Evolutionary conservation across 1,140 invertebrate genomes (phyloP), one percentile per base, ranked within the genome.

Genomic region (Zaprionus inermis): DNA sequence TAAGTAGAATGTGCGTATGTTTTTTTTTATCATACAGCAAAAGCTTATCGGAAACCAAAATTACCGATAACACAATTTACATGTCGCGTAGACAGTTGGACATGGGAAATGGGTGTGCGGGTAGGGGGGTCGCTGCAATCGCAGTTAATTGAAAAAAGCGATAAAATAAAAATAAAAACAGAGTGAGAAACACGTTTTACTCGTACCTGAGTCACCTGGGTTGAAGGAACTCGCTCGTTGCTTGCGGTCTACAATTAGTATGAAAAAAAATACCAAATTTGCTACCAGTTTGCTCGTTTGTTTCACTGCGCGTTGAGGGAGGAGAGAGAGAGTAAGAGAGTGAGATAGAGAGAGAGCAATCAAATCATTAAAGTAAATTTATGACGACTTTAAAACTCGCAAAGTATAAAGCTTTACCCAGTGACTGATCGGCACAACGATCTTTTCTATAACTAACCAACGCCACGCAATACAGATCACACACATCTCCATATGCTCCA

Each of bases 21-120:
- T 20, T 58, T 52, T 69, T 36, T 58, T 52, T 69, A 73, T 54
- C 63, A 72, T 54, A 41, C 6, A 32, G 11, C 34, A 67, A 6
- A 6, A 57, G 41, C 54, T 70, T 75, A 59, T 75, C 72, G 44
- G 52, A 49, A 70, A 63, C 34, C 32, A 32, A 57, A 65, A 28
- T 63, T 24, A 32, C 59, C 54, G 72, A 75, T 75, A 75, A 71
- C 72, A 75, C 34, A 75, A 71, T 71, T 75, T 65, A 75, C 67
- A 75, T 75, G 72, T 36, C 18, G 54, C 67, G 18, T 20, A 70
- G 41, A 68, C 66, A 57, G 20, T 63, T 18, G 18, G 18, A 60
- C 12, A 30, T 34, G 24, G 5, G 46, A 14, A 12, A 20, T 14
- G 38, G 5, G 14, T 22, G n/a, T 20, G 41, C n/a, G 10, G 11